Base-by-base conservation (phyloP, 2,113 vertebrate genomes). In the Hydrochoerus hydrochaeris region DNA sequence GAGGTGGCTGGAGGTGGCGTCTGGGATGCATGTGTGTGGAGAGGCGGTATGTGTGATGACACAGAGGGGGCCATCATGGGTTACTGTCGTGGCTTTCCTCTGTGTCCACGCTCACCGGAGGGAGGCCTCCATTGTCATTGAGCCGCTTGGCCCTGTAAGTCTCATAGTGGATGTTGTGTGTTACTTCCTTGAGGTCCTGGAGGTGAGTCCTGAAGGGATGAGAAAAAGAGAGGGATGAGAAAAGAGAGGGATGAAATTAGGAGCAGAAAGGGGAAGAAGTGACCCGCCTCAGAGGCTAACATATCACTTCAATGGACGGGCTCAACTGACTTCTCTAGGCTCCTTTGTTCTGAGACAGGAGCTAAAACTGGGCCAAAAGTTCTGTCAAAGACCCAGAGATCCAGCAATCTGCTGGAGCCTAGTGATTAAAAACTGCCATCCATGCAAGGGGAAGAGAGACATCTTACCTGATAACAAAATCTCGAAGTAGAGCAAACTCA, bases 121-220 rank as follows among this genome's bases (percentile, higher is more conserved):
- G 99, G 86, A 99, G 99, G 96, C 99, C 99, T 93, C 99, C 99
- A 0, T 99, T 99, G 98, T 99, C 99, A 65, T 99, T 99, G 97
- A 99, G 99, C 97, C 99, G 98, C 97, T 99, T 99, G 98, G 99
- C 99, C 94, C 99, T 99, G 98, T 99, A 99, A n/a, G 99, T 99
- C 98, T 99, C 99, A 49, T 99, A 99, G 96, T 99, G 99, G 98
- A 99, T 99, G 98, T 99, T 99, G 97, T 99, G 99, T n/a, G 99
- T 99, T 95, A 99, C 99, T 98, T 99, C 99, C 98, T 99, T 99
- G 96, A 99, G 98, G 98, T 99, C 99, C 98, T 99, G 99, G 88
- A 99, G 99, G 98, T 99, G 99, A 92, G 99, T 99, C 98, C 99
- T 99, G 96, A 67, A 77, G 94, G 91, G 85, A 5, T 2, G 88